phyloP scores from a whole-genome alignment of 2,888 invertebrate genomes.

The Metellina segmentata region DNA sequence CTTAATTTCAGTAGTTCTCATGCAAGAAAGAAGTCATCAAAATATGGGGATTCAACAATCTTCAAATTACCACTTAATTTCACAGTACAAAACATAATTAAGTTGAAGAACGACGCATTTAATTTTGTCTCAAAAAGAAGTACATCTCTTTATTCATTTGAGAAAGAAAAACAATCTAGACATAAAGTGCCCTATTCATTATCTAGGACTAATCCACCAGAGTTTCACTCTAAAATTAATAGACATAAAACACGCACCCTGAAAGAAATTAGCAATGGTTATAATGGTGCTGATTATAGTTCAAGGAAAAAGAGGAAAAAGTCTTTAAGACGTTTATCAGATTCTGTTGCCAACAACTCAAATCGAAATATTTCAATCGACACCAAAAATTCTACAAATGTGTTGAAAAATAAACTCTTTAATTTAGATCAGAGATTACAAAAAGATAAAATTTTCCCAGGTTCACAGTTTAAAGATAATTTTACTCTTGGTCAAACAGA shows the following conservation, averaged over 20 bases:
- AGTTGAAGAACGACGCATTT: background rate
- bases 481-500: too few species aligned
- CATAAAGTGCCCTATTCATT: background rate
- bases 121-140: background rate
- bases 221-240: background rate
- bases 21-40: background rate
- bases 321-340: too few species aligned
- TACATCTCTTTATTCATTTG: background rate
- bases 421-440: too few species aligned
- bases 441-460: too few species aligned
- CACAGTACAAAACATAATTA: background rate
- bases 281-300: too few species aligned
- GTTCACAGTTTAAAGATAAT: too few species aligned
- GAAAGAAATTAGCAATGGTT: background rate
- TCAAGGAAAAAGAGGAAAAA: too few species aligned
- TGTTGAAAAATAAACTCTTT: too few species aligned
- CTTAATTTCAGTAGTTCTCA: background rate
- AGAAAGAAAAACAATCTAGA: background rate
- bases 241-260: background rate
- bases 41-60: background rate
- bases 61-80: background rate
- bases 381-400: too few species aligned
- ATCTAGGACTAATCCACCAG: too few species aligned
- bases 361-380: too few species aligned
- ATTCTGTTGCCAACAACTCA: too few species aligned